phyloP scores from a whole-genome alignment of 1,140 invertebrate species.

The Uloborus diversus region DNA sequence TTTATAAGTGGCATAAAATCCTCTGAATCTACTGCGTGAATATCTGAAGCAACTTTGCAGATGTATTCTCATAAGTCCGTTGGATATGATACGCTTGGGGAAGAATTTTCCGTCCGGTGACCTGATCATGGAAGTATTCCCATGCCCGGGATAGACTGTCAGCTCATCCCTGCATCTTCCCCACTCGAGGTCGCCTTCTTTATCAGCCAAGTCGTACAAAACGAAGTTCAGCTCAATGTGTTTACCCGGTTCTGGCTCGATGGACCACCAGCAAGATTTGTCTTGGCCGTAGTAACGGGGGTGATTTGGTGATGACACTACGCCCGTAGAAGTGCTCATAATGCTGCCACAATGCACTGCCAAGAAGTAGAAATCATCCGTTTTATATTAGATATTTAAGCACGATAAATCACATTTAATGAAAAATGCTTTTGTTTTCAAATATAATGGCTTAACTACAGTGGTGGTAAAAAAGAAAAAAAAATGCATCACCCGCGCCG shows the following conservation, averaged over 20 bases:
- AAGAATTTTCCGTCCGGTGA: conserved; percentile 53
- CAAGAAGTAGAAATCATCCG: too few species aligned
- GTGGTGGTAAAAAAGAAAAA: too few species aligned
- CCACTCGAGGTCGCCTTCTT: conserved; percentile 20
- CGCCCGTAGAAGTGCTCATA: conserved; percentile 45
- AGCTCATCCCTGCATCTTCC: conserved; percentile 58
- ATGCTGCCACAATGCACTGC: conserved; percentile 42
- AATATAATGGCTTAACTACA: too few species aligned
- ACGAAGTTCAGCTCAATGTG: conserved; percentile 60
- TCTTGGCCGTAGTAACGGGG: conserved; percentile 61
- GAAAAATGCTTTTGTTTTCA: too few species aligned
- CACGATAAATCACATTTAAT: too few species aligned
- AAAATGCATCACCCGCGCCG: too few species aligned
- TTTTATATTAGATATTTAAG: too few species aligned
- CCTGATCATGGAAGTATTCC: conserved; percentile 26
- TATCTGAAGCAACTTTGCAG: conserved; percentile 59
- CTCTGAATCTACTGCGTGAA: conserved; percentile 59
- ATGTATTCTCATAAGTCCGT: conserved; percentile 57
- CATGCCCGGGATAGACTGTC: conserved; percentile 54
- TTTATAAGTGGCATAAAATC: conserved; percentile 56
- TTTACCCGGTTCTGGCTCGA: conserved; percentile 57
- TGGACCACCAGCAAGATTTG: conserved; percentile 59
- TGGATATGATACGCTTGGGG: conserved; percentile 60
- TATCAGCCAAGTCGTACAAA: conserved; percentile 59
- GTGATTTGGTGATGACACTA: conserved; percentile 59